Conservation (phyloP, 2,113 vertebrate genomes). For the Lucifuga dentata region DNA sequence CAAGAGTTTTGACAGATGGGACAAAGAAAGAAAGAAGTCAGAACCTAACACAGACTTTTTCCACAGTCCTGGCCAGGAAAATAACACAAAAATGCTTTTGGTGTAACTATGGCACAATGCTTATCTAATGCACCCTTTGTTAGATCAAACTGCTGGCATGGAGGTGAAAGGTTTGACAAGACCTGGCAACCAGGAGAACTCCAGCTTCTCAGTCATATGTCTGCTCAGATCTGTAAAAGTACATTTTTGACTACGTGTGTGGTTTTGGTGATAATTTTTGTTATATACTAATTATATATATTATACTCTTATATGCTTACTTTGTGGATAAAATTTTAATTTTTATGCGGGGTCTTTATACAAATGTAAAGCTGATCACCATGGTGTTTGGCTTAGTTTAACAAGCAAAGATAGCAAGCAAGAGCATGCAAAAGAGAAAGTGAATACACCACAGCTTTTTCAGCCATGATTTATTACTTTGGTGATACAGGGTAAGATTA, state of each 20-base stretch:
- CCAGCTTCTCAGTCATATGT: conserved; percentile 30
- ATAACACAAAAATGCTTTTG: conserved; percentile 60
- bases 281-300: too few species aligned
- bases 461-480: background rate
- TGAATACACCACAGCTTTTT: background rate
- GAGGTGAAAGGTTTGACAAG: conserved; percentile 48
- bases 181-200: conserved; percentile 37
- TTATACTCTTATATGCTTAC: too few species aligned
- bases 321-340: too few species aligned
- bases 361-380: conserved; percentile 6
- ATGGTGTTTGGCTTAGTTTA: conserved; percentile 26
- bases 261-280: too few species aligned
- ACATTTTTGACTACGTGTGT: conserved; percentile 10
- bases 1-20: conserved; percentile 29
- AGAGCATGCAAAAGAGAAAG: background rate
- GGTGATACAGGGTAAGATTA: background rate
- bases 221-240: conserved; percentile 16
- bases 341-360: too few species aligned
- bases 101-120: conserved; percentile 51
- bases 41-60: conserved; percentile 50
- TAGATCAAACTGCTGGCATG: conserved; percentile 63
- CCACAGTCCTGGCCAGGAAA: conserved; percentile 69
- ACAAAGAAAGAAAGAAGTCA: conserved; percentile 49
- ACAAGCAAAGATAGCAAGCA: background rate
- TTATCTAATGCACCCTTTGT: conserved; percentile 38